A percentile compares a stretch with the other conserved stretches of the same genome.
These are phyloP conservation scores for Drosophila koepferae DNA, from an alignment of 2,888 invertebrate species.

Conservation along the genomic window DNA sequence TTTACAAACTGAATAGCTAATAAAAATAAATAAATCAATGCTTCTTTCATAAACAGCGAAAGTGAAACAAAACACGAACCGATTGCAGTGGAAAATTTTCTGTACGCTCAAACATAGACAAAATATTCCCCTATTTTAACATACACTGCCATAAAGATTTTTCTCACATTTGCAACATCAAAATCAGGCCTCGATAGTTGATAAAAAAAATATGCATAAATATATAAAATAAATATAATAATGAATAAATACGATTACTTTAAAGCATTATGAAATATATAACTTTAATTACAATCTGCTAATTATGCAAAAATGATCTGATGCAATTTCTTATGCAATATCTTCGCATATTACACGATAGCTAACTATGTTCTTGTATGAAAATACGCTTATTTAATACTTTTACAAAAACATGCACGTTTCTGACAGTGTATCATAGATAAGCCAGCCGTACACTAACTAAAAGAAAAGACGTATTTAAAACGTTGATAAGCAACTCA, in stretches of 20 bases:
- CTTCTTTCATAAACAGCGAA: not conserved
- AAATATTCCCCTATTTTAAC: not conserved
- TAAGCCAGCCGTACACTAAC: conserved; percentile 57
- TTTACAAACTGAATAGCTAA: not conserved
- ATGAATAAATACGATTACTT: not conserved
- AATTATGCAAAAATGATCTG: not conserved
- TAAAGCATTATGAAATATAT: not conserved
- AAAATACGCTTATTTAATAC: not conserved
- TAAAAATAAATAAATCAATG: not conserved
- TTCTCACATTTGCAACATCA: not conserved
- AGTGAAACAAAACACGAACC: not conserved
- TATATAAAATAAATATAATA: too few species aligned
- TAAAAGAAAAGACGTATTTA: conserved; percentile 78
- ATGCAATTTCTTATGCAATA: conserved; percentile 5
- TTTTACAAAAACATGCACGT: not conserved
- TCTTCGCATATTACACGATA: not conserved
- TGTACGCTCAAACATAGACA: not conserved
- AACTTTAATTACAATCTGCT: not conserved
- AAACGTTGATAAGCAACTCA: conserved; percentile 65
- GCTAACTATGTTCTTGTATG: not conserved
- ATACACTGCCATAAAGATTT: conserved; percentile 4
- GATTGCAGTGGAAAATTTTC: conserved; percentile 6
- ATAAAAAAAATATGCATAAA: not conserved
- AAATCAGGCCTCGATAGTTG: not conserved
- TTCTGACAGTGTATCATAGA: conserved; percentile 55